Percentiles rank a stretch among this genome's conserved stretches.
phyloP scores from a whole-genome alignment of 2,888 invertebrate species.

The Stictocephala bisonia region DNA sequence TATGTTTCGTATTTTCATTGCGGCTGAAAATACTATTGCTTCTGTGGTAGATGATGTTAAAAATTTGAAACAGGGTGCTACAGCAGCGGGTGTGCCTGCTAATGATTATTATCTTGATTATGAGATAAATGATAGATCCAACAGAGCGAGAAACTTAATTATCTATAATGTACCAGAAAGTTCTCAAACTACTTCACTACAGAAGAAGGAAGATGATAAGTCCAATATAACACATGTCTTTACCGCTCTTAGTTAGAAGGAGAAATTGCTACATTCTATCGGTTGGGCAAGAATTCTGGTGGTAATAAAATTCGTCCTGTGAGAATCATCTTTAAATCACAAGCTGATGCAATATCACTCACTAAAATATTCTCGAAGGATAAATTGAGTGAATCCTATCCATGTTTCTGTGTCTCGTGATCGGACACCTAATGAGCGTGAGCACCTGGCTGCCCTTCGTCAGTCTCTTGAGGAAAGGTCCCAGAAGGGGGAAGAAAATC shows the following conservation, averaged over 20 bases:
- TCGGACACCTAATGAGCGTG: neutral
- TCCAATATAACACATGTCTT: neutral
- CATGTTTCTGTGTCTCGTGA: constrained; percentile 12
- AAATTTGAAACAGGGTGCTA: neutral
- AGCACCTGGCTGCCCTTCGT: neutral
- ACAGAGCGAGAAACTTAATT: constrained; percentile 13
- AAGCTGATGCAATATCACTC: neutral
- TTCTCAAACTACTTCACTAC: neutral
- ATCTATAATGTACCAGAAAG: constrained; percentile 3
- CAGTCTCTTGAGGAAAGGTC: neutral
- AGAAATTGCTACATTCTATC: neutral
- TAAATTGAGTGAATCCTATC: neutral
- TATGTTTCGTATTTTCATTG: too few species aligned
- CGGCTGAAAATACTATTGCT: constrained; percentile 9
- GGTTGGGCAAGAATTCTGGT: neutral
- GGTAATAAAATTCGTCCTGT: neutral
- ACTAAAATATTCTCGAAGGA: neutral
- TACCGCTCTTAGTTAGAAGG: neutral
- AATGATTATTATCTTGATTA: neutral
- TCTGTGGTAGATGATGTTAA: constrained; percentile 11
- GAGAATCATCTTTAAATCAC: constrained; percentile 8
- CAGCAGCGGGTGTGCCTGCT: neutral
- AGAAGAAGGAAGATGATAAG: neutral
- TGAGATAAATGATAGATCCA: constrained; percentile 12
- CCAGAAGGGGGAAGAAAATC: neutral